Evolutionary conservation across 2,797 vertebrate genomes (phyloP).

Genomic region (Eidolon dupreanum): DNA sequence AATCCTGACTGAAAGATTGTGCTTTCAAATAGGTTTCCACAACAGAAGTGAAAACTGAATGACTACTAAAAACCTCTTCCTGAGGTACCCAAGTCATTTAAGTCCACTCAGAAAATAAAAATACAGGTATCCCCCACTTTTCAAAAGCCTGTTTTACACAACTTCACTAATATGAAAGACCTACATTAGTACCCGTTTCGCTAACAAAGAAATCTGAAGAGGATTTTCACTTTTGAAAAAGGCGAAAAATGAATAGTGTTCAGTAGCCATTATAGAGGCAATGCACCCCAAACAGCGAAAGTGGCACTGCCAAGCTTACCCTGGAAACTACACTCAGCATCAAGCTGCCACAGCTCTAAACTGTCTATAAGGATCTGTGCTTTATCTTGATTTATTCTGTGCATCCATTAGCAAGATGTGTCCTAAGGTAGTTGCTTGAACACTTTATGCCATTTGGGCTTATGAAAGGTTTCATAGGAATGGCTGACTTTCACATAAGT

Average conservation of each 20-base stretch:
- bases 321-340: not conserved
- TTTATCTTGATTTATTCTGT: not conserved
- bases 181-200: not conserved
- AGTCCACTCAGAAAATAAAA: slow-evolving; percentile 26
- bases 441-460: not conserved
- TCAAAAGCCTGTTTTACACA: not conserved
- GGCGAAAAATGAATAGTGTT: too few relatives aligned
- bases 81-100: not conserved
- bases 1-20: not conserved
- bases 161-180: not conserved
- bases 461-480: not conserved
- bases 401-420: not conserved
- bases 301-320: not conserved
- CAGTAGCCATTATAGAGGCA: not conserved
- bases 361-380: not conserved
- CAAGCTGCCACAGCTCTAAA: not conserved
- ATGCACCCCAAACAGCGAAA: not conserved
- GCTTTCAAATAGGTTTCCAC: slow-evolving; percentile 28
- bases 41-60: not conserved
- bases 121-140: not conserved
- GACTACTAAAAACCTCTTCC: slow-evolving; percentile 25
- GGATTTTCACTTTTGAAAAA: not conserved
- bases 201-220: not conserved
- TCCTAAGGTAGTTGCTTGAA: not conserved
- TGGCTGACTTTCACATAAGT: not conserved